Evolutionary conservation across 2,113 vertebrate species (phyloP), one percentile per base, ranked within the genome.

Genomic region (Strix uralensis): DNA sequence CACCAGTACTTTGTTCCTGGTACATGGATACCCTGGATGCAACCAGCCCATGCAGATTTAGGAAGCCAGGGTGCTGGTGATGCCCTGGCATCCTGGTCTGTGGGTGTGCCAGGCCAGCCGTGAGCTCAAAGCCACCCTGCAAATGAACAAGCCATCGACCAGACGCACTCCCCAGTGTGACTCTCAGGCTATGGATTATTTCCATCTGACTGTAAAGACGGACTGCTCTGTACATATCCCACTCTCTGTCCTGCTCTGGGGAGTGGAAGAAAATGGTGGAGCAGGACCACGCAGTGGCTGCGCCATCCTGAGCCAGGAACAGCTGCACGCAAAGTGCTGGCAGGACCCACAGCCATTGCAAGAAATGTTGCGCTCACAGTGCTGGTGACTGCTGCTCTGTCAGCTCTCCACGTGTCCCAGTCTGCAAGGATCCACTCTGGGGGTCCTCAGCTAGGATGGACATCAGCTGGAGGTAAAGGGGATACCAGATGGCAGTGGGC

Each of bases 301-400:
- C 0, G 0, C 0, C 2, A 22, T 34, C 29, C 59, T 13, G 36
- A 66, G 55, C 19, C 61, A 65, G 73, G 25, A 61, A 11, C n/a
- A n/a, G 79, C 92, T 36, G 66, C 74, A 47, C 7, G 9, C 36
- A 8, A 63, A 55, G 42, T 49, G 72, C 73, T 67, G 87, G 49
- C 75, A 66, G 61, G 1, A 70, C 61, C 20, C 1, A 0, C 42
- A 34, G 70, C 34, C 11, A 2, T 5, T 1, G 11, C 27, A 23
- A 19, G 74, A 46, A 30, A 19, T 19, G 47, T n/a, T 79, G n/a
- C 4, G 1, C n/a, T 36, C 1, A 2, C 20, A 34, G 47, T 26
- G 62, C 36, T 69, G 46, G n/a, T 16, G 21, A 8, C 34, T 21
- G 18, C 6, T 3, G 1, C 63, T 44, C 71, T 52, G 69, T 6